Evolutionary conservation across 2,888 invertebrate genomes (phyloP), one percentile per base, ranked within the genome.

Genomic region (Drosophila histrio): DNA sequence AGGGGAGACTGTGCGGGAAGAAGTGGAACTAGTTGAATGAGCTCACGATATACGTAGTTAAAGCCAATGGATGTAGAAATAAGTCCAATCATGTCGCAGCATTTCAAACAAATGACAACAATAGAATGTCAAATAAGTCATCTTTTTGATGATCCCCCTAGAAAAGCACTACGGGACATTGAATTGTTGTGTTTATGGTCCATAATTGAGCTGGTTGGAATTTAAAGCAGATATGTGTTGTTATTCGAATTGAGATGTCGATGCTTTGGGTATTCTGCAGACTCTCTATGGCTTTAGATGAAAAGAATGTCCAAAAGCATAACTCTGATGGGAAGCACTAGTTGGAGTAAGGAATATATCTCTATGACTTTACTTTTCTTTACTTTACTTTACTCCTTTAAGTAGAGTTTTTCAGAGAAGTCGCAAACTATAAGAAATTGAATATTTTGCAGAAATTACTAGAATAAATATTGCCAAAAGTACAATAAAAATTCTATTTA

Each of bases 101-200:
- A 36, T 54, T 72, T 52, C 72, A 57, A 61, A 52, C 61, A 61
- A 73, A 63, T 59, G 68, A 59, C 59, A 63, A 63, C 68, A 63
- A 56, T 59, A 63, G 50, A 73, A 57, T 67, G 66, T 49, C 61
- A 59, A 67, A 60, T 62, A 79, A 79, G 62, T 73, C 64, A 67
- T 70, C 56, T 36, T 43, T 46, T 72, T 72, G 50, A 72, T 71
- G 28, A 56, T 60, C 28, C 56, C 22, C 17, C 32, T 43, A 41
- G 22, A 43, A 54, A 56, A 56, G 26, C 24, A 24, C 30, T 24
- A 47, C 11, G 36, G 17, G 21, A 43, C 52, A 49, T 56, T 17
- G 38, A 53, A 67, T 39, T 49, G 44, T 13, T 54, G 57, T 54
- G 53, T 66, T 72, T 67, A 72, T 56, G 53, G 39, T 21, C 19